Percentiles rank a stretch among this genome's conserved stretches.
phyloP scores from a whole-genome alignment of 2,888 invertebrate species.

The Drosophila kanekoi region DNA sequence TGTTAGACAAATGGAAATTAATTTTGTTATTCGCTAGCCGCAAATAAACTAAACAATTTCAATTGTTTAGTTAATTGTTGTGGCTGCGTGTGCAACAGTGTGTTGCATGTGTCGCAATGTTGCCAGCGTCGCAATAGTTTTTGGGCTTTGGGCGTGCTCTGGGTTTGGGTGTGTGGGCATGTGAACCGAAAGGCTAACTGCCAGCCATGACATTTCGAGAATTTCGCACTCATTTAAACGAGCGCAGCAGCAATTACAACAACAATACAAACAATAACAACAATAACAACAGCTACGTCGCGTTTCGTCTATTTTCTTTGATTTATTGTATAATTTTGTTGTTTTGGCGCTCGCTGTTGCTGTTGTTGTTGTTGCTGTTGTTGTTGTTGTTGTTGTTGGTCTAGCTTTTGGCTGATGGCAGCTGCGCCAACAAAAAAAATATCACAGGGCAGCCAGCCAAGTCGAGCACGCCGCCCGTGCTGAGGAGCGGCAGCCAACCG shows the following conservation, averaged over 20 bases:
- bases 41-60: background rate
- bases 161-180: conserved; percentile 38
- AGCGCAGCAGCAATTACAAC: conserved; percentile 31
- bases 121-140: conserved; percentile 43
- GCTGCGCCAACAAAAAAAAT: conserved; percentile 64
- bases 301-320: conserved; percentile 67
- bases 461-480: conserved; percentile 45
- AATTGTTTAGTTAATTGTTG: background rate
- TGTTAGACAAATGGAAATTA: no score
- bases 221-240: conserved; percentile 71
- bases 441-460: conserved; percentile 52
- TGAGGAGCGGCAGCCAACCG: conserved; percentile 16
- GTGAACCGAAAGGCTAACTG: conserved; percentile 67
- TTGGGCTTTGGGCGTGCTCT: conserved; percentile 7
- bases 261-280: background rate
- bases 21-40: background rate
- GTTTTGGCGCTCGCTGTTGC: conserved; percentile 28
- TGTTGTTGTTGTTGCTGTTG: conserved; percentile 29
- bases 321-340: conserved; percentile 61
- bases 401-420: conserved; percentile 44
- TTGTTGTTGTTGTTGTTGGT: conserved; percentile 27
- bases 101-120: conserved; percentile 10
- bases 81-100: conserved; percentile 21
- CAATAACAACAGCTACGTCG: conserved; percentile 45
- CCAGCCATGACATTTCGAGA: conserved; percentile 76